Conservation (phyloP, 2,888 invertebrate genomes). For the Eumacrocentrus americanus region DNA sequence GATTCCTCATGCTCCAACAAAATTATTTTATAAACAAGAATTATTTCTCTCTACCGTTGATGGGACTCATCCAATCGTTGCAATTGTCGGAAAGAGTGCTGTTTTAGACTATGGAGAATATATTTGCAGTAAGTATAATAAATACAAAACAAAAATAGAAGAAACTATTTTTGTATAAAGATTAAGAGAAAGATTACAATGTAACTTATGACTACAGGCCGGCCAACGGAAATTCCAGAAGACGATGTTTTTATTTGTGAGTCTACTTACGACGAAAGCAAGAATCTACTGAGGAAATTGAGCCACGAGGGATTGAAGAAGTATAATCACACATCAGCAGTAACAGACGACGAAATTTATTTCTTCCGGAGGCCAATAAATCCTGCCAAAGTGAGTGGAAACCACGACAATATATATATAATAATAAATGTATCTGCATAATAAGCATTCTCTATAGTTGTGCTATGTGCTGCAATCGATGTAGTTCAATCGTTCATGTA, state of each 20-base stretch:
- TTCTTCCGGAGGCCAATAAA: slow-evolving; percentile 76
- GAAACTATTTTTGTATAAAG: background rate
- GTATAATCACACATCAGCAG: slow-evolving; percentile 79
- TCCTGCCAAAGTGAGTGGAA: slow-evolving; percentile 66
- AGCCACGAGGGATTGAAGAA: slow-evolving; percentile 76
- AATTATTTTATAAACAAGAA: slow-evolving; percentile 92
- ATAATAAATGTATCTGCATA: too few relatives aligned
- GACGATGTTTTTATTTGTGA: slow-evolving; percentile 92
- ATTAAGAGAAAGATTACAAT: too few relatives aligned
- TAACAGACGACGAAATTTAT: slow-evolving; percentile 92
- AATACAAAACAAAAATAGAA: too few relatives aligned
- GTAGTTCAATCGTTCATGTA: slow-evolving; percentile 1
- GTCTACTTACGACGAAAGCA: slow-evolving; percentile 88
- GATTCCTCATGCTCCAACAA: slow-evolving; percentile 78
- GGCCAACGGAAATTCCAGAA: slow-evolving; percentile 93
- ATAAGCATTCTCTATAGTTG: background rate
- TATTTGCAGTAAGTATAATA: slow-evolving; percentile 73
- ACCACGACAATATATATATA: too few relatives aligned
- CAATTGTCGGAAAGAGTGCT: slow-evolving; percentile 89
- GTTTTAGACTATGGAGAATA: slow-evolving; percentile 92
- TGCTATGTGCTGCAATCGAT: slow-evolving; percentile 8
- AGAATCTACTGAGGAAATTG: slow-evolving; percentile 76
- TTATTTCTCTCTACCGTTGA: slow-evolving; percentile 89
- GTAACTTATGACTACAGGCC: slow-evolving; percentile 66
- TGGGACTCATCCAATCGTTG: slow-evolving; percentile 88